Conservation (phyloP, 2,888 invertebrate genomes). For the Cryptus viduatorius region DNA sequence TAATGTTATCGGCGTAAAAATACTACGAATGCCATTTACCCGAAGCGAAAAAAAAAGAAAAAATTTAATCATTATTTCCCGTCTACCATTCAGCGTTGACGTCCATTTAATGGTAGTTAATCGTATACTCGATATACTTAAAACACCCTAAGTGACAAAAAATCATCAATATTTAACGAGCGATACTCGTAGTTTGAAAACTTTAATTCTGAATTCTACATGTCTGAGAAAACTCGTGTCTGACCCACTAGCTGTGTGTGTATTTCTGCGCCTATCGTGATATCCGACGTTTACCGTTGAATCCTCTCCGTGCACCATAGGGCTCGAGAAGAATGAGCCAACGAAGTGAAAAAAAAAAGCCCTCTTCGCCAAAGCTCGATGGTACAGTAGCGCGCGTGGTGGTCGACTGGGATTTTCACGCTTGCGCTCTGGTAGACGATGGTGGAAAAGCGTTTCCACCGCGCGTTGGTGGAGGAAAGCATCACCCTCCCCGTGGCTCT, state of each 20-base stretch:
- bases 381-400: constrained; percentile 48
- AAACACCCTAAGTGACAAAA: neutral
- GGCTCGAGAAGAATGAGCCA: constrained; percentile 58
- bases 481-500: constrained; percentile 24
- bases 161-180: neutral
- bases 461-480: constrained; percentile 32
- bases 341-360: constrained; percentile 19
- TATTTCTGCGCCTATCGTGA: constrained; percentile 39
- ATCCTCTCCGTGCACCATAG: constrained; percentile 56
- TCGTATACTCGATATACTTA: no score
- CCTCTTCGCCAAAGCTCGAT: constrained; percentile 30
- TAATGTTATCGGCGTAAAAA: no score
- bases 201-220: neutral
- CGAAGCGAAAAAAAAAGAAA: no score
- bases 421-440: constrained; percentile 8
- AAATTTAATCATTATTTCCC: no score
- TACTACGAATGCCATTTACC: no score
- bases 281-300: constrained; percentile 56
- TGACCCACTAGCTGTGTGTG: constrained; percentile 40
- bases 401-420: constrained; percentile 25
- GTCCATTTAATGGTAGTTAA: no score
- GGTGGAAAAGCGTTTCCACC: constrained; percentile 25
- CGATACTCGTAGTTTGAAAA: neutral
- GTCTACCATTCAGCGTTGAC: no score
- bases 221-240: constrained; percentile 40